Evolutionary conservation across 1,140 invertebrate genomes (phyloP).

Genomic region (Cherax quadricarinatus): DNA sequence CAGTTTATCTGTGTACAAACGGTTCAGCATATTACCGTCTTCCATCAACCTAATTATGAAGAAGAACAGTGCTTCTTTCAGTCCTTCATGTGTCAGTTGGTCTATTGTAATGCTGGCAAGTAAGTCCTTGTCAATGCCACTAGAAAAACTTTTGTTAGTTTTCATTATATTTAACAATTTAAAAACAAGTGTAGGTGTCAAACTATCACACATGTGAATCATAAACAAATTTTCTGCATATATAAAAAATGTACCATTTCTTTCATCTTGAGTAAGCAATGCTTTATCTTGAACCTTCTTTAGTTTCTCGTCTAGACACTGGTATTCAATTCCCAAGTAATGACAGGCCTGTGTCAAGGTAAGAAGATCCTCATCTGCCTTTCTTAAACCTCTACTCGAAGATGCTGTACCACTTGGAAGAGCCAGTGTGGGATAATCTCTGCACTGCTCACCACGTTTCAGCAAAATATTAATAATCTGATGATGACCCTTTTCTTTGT

Average conservation of each 20-base stretch:
- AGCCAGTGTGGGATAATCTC: neutral
- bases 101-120: neutral
- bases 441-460: neutral
- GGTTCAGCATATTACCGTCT: slow-evolving; percentile 11
- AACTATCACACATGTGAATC: slow-evolving; percentile 27
- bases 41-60: slow-evolving; percentile 40
- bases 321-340: neutral
- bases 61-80: slow-evolving; percentile 50
- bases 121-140: neutral
- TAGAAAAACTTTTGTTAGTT: neutral
- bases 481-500: neutral
- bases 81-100: neutral
- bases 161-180: neutral
- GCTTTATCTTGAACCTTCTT: slow-evolving; percentile 16
- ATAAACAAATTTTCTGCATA: slow-evolving; percentile 51
- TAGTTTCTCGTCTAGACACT: slow-evolving; percentile 17
- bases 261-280: slow-evolving; percentile 13
- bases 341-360: neutral
- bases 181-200: slow-evolving; percentile 26
- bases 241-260: slow-evolving; percentile 29
- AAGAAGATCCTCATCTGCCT: slow-evolving; percentile 19
- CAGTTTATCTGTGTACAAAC: slow-evolving; percentile 42
- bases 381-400: neutral
- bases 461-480: neutral
- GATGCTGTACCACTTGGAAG: neutral